Conservation (phyloP, 1,140 invertebrate species). For the Drosophila lini region DNA sequence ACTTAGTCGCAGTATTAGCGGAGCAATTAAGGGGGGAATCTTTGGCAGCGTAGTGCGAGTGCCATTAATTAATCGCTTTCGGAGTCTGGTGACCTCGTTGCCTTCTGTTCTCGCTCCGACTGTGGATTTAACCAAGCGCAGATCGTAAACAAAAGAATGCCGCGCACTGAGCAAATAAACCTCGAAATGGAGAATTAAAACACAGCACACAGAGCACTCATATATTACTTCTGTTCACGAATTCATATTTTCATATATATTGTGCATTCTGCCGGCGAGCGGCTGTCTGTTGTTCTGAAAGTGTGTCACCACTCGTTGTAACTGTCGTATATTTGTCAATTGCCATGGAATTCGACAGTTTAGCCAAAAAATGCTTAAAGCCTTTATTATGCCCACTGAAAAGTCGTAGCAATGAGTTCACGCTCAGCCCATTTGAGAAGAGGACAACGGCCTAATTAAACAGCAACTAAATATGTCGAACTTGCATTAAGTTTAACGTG, state of each 20-base stretch:
- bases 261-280: conserved; percentile 53
- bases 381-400: background rate
- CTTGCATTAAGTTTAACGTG: background rate
- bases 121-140: conserved; percentile 45
- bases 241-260: conserved; percentile 50
- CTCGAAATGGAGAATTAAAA: conserved; percentile 48
- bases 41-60: background rate
- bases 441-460: background rate
- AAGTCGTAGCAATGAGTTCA: conserved; percentile 5
- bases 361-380: background rate
- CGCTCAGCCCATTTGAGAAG: background rate
- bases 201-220: conserved; percentile 10
- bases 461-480: background rate
- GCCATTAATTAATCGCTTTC: conserved; percentile 44
- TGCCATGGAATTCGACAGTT: conserved; percentile 47
- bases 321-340: conserved; percentile 57
- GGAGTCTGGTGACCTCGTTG: conserved; percentile 39
- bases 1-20: conserved; percentile 39
- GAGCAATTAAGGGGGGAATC: conserved; percentile 36
- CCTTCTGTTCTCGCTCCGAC: conserved; percentile 42
- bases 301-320: conserved; percentile 59
- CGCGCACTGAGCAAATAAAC: conserved; percentile 50
- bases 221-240: conserved; percentile 35
- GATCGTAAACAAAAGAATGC: conserved; percentile 49
- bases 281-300: conserved; percentile 50